Evolutionary conservation across 2,888 invertebrate species (phyloP), one percentile per base, ranked within the genome.

Genomic region (Drosophila buzzatii): DNA sequence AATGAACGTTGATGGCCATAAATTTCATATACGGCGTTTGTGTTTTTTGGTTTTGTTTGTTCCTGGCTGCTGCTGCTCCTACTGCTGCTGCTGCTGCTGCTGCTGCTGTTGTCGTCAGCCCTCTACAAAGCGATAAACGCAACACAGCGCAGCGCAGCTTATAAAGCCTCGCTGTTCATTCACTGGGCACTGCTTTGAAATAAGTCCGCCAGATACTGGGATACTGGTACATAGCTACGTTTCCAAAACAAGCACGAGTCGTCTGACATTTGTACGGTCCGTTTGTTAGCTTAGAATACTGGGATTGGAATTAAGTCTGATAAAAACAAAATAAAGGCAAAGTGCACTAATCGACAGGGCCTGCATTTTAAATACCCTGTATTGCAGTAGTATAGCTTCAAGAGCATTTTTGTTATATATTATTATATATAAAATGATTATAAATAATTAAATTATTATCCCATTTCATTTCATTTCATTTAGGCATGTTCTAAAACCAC

Each of bases 1-100:
- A 90, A 85, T 84, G 81, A 84, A 89, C 90, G 81, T 83, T 89
- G 91, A 92, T 88, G 92, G 81, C 91, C 86, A 92, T 92, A 92
- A 92, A 92, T 92, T 91, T 90, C 76, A 73, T 70, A 86, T 77
- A 65, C 74, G 81, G 65, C 70, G 79, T 84, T 79, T 79, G 62
- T 73, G 58, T 69, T 70, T 72, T 58, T 59, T 12, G 59, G 66
- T 66, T 78, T 70, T 78, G 64, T 80, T 66, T 70, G 71, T 62
- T 69, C 63, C 66, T 64, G 73, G 35, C 47, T 67, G 60, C 45
- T 68, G 60, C 58, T 60, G 42, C 61, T 58, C 6, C 27, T 27
- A 1, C 27, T 6, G 1, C 27, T 6, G 6, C 27, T 27, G 27
- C 27, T 27, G 27, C 27, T 27, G 27, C 27, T 27, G 27, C 27